Evolutionary conservation across 2,797 vertebrate genomes (phyloP).

Genomic region (Clarias fuscus): DNA sequence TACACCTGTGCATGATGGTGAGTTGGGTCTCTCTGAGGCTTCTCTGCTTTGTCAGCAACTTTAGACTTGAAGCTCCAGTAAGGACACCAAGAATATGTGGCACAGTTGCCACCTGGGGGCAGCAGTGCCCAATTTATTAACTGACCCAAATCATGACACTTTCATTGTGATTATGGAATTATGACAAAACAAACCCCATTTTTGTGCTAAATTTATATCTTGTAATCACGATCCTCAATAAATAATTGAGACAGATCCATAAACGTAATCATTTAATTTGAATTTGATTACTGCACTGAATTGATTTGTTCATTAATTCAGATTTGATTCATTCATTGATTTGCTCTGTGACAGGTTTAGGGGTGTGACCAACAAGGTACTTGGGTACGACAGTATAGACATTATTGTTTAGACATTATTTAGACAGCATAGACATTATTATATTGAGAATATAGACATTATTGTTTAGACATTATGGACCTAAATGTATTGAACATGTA

Average conservation of each 20-base stretch:
- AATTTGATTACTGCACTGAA: neutral
- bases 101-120: conserved; percentile 42
- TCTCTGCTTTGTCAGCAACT: neutral
- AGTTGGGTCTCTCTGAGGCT: neutral
- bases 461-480: too few species aligned
- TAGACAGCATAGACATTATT: too few species aligned
- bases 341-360: neutral
- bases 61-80: neutral
- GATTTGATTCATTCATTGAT: neutral
- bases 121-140: conserved; percentile 9
- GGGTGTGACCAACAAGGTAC: neutral
- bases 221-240: too few species aligned
- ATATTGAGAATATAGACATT: too few species aligned
- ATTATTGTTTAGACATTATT: too few species aligned
- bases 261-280: too few species aligned
- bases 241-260: too few species aligned
- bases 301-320: neutral
- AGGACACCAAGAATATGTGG: neutral
- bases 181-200: neutral
- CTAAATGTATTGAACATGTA: too few species aligned
- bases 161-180: neutral
- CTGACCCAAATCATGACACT: neutral
- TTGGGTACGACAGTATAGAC: neutral
- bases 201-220: too few species aligned
- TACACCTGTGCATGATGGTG: too few species aligned